phyloP scores from a whole-genome alignment of 2,888 invertebrate species.

The Netelia melanura region DNA sequence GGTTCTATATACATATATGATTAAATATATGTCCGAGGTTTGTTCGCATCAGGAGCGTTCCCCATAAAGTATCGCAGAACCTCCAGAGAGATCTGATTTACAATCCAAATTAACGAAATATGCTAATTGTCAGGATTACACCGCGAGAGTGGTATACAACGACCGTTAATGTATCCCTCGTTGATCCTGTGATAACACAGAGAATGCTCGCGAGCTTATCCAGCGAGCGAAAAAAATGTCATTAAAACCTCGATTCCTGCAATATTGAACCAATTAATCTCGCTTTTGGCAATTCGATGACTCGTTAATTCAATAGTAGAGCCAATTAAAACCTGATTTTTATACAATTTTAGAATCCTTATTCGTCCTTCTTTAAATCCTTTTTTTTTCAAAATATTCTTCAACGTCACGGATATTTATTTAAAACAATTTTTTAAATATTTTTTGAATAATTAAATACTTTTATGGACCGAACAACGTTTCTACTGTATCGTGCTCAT shows the following conservation, averaged over 20 bases:
- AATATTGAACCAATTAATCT: neutral
- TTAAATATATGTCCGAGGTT: slow-evolving; percentile 2
- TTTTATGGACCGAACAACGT: too few species aligned
- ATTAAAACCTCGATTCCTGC: slow-evolving; percentile 8
- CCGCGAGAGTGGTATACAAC: slow-evolving; percentile 41
- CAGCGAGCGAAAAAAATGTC: neutral
- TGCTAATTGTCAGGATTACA: slow-evolving; percentile 69
- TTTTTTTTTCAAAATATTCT: too few species aligned
- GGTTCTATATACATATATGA: slow-evolving; percentile 32
- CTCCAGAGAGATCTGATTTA: slow-evolving; percentile 67
- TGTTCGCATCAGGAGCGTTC: slow-evolving; percentile 32
- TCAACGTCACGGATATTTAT: too few species aligned
- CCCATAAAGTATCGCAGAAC: slow-evolving; percentile 18
- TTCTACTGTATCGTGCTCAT: too few species aligned
- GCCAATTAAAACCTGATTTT: too few species aligned
- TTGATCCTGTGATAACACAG: slow-evolving; percentile 53
- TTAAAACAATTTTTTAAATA: too few species aligned
- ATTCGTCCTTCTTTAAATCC: too few species aligned
- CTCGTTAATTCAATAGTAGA: neutral
- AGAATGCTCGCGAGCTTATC: slow-evolving; percentile 12
- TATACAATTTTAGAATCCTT: too few species aligned
- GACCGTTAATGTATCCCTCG: slow-evolving; percentile 64
- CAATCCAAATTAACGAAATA: slow-evolving; percentile 74
- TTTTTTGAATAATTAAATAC: too few species aligned
- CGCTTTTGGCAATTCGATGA: too few species aligned